Conservation (phyloP, 1,140 invertebrate species). For the Cydia pomonella region DNA sequence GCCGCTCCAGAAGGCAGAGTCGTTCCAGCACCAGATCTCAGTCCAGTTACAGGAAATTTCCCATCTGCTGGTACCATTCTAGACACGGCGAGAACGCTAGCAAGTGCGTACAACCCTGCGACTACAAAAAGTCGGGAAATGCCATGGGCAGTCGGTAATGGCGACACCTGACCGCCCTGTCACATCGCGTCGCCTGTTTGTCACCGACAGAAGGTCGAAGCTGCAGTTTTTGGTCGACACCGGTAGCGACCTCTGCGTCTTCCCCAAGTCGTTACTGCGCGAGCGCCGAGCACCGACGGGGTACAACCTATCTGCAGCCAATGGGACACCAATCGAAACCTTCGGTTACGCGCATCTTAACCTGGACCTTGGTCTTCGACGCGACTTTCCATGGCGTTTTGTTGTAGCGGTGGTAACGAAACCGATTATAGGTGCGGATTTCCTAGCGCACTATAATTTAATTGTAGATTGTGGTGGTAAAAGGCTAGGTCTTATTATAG, state of each 20-base stretch:
- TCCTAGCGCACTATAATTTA: background rate
- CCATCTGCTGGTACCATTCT: background rate
- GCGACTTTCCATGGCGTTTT: background rate
- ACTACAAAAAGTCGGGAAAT: no score
- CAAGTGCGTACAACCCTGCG: no score
- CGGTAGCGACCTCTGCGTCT: no score
- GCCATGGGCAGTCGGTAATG: no score
- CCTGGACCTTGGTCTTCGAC: background rate
- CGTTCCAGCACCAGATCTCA: background rate
- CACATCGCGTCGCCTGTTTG: no score
- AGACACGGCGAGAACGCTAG: no score
- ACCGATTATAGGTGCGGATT: no score
- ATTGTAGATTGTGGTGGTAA: background rate
- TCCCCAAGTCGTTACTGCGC: no score
- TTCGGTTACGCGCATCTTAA: background rate
- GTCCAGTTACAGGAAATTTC: slow-evolving; percentile 25
- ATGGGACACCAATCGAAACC: background rate
- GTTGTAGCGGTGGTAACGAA: background rate
- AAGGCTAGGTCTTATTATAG: background rate
- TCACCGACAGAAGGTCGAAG: no score
- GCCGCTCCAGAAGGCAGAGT: background rate
- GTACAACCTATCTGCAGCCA: background rate
- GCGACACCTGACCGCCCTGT: no score
- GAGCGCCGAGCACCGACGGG: no score
- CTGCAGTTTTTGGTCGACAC: no score